Evolutionary conservation across 2,113 vertebrate species (phyloP), one percentile per base, ranked within the genome.

Genomic region (Triplophysa rosa): DNA sequence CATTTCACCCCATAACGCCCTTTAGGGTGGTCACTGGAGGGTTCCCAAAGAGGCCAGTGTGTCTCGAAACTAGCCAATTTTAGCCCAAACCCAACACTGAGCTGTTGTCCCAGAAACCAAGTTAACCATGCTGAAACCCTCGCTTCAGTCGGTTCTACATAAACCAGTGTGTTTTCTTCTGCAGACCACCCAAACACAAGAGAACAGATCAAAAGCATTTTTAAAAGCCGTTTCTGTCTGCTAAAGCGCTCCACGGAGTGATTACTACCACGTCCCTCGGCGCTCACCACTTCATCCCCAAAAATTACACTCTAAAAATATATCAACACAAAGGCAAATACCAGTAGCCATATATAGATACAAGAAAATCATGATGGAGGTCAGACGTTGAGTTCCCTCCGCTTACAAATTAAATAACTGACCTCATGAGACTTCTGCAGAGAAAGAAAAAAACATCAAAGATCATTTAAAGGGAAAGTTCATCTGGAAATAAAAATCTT

Each of bases 131-230:
- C 67, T 59, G n/a, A 59, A 77, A 56, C 23, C 65, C 61, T 33
- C 26, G 42, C 63, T 68, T 10, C 52, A 16, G 56, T 56, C 8
- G n/a, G 26, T 42, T 78, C 66, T 54, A 67, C 77, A 73, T 33
- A 58, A 67, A 73, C 33, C 24, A 45, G 56, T 82, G 77, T 58
- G 78, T 64, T 80, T 80, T 80, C 58, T 40, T 77, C 72, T 79
- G 3, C n/a, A 61, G 73, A 78, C 84, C 81, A 85, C 81, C 77
- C 81, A 85, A 80, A 83, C 84, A 66, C 73, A 79, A 61, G 45
- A n/a, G 21, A 77, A 63, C 24, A 40, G 70, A 82, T 84, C 69
- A 70, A 84, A 79, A 23, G 64, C 69, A 68, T 76, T 66, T 59
- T 17, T 21, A 33, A 56, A 54, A 8, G 56, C 58, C 17, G 23